A percentile compares a stretch with the other conserved stretches of the same genome.
Conservation (phyloP, 2,797 vertebrate genomes). For the Leptodactylus fallax region DNA sequence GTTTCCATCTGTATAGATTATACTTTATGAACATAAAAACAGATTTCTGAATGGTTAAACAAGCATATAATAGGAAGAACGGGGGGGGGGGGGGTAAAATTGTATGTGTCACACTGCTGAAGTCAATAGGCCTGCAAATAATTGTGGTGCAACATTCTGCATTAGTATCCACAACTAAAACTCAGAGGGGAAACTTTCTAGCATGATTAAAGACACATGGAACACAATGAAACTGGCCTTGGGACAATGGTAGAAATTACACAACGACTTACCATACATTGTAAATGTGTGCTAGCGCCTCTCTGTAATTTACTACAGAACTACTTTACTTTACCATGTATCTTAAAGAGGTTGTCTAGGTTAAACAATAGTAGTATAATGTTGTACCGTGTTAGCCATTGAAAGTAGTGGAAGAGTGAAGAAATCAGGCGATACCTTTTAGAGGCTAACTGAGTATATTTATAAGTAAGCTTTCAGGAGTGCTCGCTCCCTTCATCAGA, state of each 20-base stretch:
- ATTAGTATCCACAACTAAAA: conserved; percentile 55
- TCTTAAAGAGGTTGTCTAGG: no score
- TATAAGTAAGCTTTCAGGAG: no score
- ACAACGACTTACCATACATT: conserved; percentile 23
- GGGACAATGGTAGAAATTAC: conserved; percentile 45
- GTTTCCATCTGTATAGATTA: not conserved
- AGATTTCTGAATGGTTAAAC: not conserved
- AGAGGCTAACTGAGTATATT: no score
- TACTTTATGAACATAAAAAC: not conserved
- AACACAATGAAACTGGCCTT: conserved; percentile 35
- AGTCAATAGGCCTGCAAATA: conserved; percentile 32
- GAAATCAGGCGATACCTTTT: no score
- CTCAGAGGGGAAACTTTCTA: conserved; percentile 49
- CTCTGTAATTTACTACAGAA: not conserved
- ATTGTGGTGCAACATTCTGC: conserved; percentile 43
- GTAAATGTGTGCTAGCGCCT: not conserved
- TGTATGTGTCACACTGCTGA: not conserved
- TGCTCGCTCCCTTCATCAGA: no score
- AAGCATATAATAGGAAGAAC: not conserved
- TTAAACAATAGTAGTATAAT: no score
- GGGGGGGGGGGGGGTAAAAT: not conserved
- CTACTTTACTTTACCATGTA: not conserved
- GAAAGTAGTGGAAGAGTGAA: no score
- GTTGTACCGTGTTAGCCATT: no score
- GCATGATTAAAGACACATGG: conserved; percentile 60